A percentile compares a stretch with the other conserved stretches of the same genome.
phyloP scores from a whole-genome alignment of 2,888 invertebrate species.

The Pollenia amentaria region DNA sequence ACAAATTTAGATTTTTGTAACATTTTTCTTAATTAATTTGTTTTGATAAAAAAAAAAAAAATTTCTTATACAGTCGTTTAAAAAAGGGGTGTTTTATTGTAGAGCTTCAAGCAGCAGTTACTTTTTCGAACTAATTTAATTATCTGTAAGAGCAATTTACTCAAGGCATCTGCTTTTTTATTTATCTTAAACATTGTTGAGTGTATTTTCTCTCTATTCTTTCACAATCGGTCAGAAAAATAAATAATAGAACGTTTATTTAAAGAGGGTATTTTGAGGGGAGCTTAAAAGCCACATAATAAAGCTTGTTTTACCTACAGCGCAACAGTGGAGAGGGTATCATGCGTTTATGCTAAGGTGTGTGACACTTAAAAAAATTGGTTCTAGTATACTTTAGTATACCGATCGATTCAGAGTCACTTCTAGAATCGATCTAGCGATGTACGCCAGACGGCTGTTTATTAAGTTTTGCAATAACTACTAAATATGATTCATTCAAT shows the following conservation, averaged over 20 bases:
- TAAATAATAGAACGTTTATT: neutral
- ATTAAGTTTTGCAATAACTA: neutral
- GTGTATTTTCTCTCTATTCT: neutral
- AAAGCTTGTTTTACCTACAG: neutral
- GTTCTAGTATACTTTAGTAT: too few species aligned
- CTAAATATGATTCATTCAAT: neutral
- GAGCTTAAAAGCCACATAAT: neutral
- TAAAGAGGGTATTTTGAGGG: neutral
- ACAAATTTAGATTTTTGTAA: conserved; percentile 34
- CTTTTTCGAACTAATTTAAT: conserved; percentile 42
- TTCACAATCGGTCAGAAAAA: neutral
- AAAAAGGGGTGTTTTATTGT: conserved; percentile 1
- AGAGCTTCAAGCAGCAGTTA: conserved; percentile 16
- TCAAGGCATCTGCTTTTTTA: conserved; percentile 23
- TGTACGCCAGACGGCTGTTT: too few species aligned
- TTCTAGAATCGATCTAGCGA: too few species aligned
- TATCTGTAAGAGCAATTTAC: neutral
- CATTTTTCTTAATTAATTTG: conserved; percentile 36
- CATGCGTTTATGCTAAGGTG: too few species aligned
- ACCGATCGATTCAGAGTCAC: too few species aligned
- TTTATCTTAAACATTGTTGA: conserved; percentile 14
- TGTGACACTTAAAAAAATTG: too few species aligned
- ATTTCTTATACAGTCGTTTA: too few species aligned
- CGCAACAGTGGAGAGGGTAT: too few species aligned
- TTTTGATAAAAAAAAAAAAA: neutral